Conservation (phyloP, 2,113 vertebrate species). For the Limnothrissa miodon region DNA sequence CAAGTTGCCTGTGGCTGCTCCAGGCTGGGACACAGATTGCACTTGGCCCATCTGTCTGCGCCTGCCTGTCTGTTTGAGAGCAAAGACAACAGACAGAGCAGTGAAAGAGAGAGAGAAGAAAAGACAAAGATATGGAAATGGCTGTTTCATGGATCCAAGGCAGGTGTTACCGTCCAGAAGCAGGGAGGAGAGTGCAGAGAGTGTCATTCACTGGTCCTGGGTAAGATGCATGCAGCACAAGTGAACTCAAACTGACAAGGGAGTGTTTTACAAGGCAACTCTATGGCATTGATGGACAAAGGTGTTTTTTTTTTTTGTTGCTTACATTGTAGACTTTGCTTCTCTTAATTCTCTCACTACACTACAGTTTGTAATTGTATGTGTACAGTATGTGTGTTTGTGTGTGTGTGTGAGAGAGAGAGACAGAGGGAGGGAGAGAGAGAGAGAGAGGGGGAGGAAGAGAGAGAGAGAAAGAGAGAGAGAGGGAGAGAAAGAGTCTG, state of each 20-base stretch:
- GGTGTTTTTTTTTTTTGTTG: background rate
- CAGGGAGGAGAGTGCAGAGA: background rate
- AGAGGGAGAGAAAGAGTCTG: constrained; percentile 17
- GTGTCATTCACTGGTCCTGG: background rate
- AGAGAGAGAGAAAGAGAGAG: background rate
- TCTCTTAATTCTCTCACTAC: too few relatives aligned
- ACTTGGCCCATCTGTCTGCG: constrained; percentile 15
- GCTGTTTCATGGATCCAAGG: background rate
- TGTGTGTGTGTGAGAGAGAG: background rate
- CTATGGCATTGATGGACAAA: background rate
- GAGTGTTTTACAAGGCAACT: background rate
- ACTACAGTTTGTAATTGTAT: background rate
- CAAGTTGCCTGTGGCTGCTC: constrained; percentile 58
- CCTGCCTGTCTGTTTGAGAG: background rate
- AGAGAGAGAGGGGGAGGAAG: background rate
- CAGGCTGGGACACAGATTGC: constrained; percentile 37
- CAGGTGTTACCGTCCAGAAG: background rate
- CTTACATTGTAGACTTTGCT: too few relatives aligned
- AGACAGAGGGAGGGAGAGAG: background rate
- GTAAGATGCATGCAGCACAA: background rate
- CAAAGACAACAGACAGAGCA: background rate
- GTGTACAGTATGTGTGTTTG: background rate
- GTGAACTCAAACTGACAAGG: background rate
- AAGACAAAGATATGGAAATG: background rate
- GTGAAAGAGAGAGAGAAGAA: background rate